phyloP scores from a whole-genome alignment of 2,888 invertebrate genomes.

The Helobdella robusta region DNA sequence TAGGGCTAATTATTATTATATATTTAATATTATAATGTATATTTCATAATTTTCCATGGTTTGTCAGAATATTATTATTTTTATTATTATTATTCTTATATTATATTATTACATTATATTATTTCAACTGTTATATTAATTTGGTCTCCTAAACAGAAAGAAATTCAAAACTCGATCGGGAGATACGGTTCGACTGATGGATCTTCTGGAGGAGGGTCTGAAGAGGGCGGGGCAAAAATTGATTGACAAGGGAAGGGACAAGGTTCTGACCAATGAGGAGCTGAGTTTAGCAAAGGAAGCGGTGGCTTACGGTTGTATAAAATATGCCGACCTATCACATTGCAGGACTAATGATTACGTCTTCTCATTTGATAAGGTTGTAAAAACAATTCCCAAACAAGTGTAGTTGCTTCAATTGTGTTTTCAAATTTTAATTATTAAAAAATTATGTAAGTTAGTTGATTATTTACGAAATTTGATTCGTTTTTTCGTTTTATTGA shows the following conservation, averaged over 20 bases:
- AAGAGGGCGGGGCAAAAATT: slow-evolving; percentile 72
- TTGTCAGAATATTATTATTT: not conserved
- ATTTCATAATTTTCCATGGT: not conserved
- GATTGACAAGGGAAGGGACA: slow-evolving; percentile 73
- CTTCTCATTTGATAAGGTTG: slow-evolving; percentile 84
- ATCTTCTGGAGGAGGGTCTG: slow-evolving; percentile 80
- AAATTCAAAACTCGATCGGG: slow-evolving; percentile 91
- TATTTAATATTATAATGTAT: not conserved
- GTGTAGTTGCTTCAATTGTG: not conserved
- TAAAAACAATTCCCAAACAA: not conserved
- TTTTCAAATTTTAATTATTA: not conserved
- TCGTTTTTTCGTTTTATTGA: slow-evolving; percentile 3
- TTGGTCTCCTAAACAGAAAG: slow-evolving; percentile 54
- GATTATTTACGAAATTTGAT: not conserved
- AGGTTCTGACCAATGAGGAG: slow-evolving; percentile 70
- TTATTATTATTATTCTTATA: slow-evolving; percentile 1
- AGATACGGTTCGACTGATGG: slow-evolving; percentile 68
- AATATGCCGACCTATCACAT: slow-evolving; percentile 90
- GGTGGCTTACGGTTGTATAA: slow-evolving; percentile 94
- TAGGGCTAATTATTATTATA: not conserved
- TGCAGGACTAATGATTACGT: slow-evolving; percentile 87
- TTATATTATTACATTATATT: not conserved
- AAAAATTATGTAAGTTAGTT: too few relatives aligned
- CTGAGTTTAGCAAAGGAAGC: slow-evolving; percentile 74
- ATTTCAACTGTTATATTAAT: not conserved